Evolutionary conservation across 2,797 vertebrate genomes (phyloP).

Genomic region (Pempheris klunzingeri): DNA sequence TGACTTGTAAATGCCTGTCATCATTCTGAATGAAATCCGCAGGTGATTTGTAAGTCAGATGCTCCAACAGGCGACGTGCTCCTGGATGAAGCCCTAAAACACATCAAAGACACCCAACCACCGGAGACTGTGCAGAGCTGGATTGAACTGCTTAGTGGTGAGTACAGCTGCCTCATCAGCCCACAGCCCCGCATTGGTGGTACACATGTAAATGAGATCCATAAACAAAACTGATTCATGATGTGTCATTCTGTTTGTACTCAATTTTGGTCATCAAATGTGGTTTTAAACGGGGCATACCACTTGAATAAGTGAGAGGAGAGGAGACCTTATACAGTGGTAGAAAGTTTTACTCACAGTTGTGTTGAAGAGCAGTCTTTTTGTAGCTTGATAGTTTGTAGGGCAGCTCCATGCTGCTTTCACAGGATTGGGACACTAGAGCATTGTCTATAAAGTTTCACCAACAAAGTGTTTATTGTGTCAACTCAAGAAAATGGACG

Average conservation of each 20-base stretch:
- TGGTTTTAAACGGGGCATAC: neutral
- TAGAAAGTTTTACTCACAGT: too few relatives aligned
- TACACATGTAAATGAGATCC: too few relatives aligned
- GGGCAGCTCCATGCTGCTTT: too few relatives aligned
- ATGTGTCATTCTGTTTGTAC: neutral
- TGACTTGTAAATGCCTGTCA: neutral
- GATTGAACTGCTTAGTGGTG: conserved; percentile 98
- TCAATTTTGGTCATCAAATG: neutral
- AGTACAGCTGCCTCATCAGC: conserved; percentile 59
- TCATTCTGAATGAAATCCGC: conserved; percentile 43
- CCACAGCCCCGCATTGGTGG: too few relatives aligned
- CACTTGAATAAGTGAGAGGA: too few relatives aligned
- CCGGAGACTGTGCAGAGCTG: conserved; percentile 98
- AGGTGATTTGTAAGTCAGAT: conserved; percentile 98
- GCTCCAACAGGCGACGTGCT: conserved; percentile 96
- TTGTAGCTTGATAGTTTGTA: too few relatives aligned
- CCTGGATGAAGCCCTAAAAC: conserved; percentile 96
- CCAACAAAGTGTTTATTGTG: too few relatives aligned
- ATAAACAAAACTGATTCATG: neutral
- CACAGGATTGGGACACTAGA: too few relatives aligned
- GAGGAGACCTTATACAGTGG: too few relatives aligned
- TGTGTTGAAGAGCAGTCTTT: too few relatives aligned
- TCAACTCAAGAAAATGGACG: too few relatives aligned
- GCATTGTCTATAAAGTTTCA: too few relatives aligned
- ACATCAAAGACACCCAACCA: conserved; percentile 96